Percentiles rank a stretch among this genome's conserved stretches.
phyloP scores from a whole-genome alignment of 2,113 vertebrate species.

The Ibidorhyncha struthersii region DNA sequence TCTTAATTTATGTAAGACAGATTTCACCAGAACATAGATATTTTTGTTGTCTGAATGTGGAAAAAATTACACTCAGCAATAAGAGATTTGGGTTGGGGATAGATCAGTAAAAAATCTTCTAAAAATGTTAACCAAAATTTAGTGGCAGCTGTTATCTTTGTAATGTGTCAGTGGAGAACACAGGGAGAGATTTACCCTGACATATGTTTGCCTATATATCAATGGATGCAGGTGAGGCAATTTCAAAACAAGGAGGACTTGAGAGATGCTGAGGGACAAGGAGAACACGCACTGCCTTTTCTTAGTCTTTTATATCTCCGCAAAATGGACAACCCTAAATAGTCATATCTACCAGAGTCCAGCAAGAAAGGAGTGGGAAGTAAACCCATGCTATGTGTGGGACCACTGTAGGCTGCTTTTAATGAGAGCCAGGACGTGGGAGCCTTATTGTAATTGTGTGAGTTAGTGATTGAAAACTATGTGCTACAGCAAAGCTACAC shows the following conservation, averaged over 20 bases:
- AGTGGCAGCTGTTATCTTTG: not conserved
- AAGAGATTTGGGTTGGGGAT: not conserved
- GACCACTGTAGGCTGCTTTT: not conserved
- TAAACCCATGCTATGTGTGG: not conserved
- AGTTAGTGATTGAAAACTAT: not conserved
- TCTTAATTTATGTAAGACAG: not conserved
- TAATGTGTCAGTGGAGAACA: not conserved
- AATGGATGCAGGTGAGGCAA: not conserved
- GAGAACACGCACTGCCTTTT: not conserved
- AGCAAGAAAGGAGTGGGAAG: not conserved
- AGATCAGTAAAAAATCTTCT: not conserved
- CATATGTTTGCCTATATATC: not conserved
- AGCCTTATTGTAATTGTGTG: not conserved
- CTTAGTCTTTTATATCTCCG: not conserved
- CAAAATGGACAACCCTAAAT: not conserved
- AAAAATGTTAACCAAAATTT: not conserved
- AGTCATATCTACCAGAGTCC: not conserved
- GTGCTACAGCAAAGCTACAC: not conserved
- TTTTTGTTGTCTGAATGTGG: not conserved
- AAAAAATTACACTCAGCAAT: not conserved
- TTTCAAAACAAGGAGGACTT: not conserved
- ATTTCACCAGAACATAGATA: not conserved
- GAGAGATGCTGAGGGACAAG: not conserved
- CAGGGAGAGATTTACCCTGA: not conserved
- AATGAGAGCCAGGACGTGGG: not conserved